phyloP scores from a whole-genome alignment of 2,888 invertebrate genomes.

The Hylaea fasciaria region DNA sequence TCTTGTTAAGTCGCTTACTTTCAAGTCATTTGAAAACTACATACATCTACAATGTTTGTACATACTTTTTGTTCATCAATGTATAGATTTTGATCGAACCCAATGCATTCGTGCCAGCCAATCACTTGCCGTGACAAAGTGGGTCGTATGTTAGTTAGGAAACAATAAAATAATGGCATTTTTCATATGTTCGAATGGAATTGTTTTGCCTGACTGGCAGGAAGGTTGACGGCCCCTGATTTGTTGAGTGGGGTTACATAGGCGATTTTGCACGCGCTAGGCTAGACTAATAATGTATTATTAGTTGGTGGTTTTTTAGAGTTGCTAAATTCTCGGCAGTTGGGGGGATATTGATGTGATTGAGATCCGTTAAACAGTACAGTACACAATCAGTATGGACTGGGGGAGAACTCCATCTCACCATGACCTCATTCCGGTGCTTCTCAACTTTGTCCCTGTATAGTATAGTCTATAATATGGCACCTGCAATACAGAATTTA shows the following conservation, averaged over 20 bases:
- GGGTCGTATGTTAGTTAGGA: constrained; percentile 20
- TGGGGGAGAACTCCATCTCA: too few species aligned
- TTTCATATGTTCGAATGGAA: constrained; percentile 9
- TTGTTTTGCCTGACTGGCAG: constrained; percentile 7
- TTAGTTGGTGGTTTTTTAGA: background rate
- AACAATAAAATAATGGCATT: constrained; percentile 22
- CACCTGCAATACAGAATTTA: constrained; percentile 7
- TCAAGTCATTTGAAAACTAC: too few species aligned
- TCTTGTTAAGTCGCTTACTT: too few species aligned
- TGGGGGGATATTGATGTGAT: too few species aligned
- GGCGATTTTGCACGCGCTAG: constrained; percentile 14
- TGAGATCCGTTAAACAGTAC: too few species aligned
- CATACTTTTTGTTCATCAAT: too few species aligned
- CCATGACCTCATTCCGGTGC: too few species aligned
- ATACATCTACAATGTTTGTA: too few species aligned
- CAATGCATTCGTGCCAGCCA: constrained; percentile 32
- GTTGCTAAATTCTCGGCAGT: too few species aligned
- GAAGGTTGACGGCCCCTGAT: constrained; percentile 15
- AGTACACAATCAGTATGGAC: too few species aligned
- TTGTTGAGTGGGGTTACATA: constrained; percentile 6
- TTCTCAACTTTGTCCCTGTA: too few species aligned
- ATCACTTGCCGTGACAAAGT: constrained; percentile 25
- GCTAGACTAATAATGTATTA: constrained; percentile 15
- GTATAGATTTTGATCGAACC: constrained; percentile 24
- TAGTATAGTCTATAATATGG: too few species aligned